Evolutionary conservation across 2,113 vertebrate genomes (phyloP).

Genomic region (Brevimyrus niger): DNA sequence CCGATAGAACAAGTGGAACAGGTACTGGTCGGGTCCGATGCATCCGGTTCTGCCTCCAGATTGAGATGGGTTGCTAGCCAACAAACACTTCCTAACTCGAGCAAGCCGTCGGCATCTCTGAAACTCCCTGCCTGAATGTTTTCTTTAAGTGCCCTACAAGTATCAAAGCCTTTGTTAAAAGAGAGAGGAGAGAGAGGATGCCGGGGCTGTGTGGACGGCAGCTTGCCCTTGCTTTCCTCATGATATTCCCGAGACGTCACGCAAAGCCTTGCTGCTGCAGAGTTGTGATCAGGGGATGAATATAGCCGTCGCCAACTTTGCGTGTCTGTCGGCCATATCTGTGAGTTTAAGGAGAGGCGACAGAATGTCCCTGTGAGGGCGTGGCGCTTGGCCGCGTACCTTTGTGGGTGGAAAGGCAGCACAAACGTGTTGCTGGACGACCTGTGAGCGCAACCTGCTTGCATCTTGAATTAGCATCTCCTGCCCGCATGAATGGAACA

Average conservation of each 20-base stretch:
- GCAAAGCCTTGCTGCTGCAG: not conserved
- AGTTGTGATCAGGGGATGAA: not conserved
- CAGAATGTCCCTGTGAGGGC: not conserved
- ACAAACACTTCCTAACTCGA: not conserved
- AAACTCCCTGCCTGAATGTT: constrained; percentile 28
- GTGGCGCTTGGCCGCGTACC: not conserved
- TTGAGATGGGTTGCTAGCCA: not conserved
- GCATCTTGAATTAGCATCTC: not conserved
- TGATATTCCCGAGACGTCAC: not conserved
- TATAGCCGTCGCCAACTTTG: not conserved
- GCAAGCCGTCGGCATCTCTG: constrained; percentile 40
- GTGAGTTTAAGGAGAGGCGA: not conserved
- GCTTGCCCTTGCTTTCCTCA: not conserved
- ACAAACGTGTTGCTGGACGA: not conserved
- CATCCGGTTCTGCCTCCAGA: not conserved
- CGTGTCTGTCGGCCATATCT: not conserved
- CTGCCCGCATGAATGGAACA: not conserved
- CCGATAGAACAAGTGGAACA: not conserved
- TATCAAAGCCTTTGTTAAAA: constrained; percentile 39
- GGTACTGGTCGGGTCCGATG: not conserved
- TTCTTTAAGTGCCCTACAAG: constrained; percentile 34
- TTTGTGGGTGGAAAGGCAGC: not conserved
- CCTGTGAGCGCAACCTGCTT: not conserved
- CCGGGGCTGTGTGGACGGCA: not conserved
- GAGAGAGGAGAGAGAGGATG: not conserved